These are phyloP conservation scores for Herpailurus yagouaroundi DNA, from an alignment of 2,113 vertebrate species.

Conservation along the genomic window DNA sequence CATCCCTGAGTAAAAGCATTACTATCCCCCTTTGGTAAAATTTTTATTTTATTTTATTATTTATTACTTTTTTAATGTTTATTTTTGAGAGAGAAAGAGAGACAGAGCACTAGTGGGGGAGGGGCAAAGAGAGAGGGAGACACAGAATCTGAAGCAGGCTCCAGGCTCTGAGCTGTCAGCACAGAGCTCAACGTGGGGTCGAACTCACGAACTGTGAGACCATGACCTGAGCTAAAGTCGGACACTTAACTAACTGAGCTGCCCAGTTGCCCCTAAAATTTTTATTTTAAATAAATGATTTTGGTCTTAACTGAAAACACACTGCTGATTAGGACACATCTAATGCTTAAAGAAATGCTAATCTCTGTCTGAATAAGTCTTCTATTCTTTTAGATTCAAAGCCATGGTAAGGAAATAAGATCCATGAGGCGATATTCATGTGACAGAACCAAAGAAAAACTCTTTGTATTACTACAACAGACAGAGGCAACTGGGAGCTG, in stretches of 20 bases:
- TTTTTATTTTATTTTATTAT: constrained; percentile 2
- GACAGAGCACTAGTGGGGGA: no score
- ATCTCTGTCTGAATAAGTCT: not conserved
- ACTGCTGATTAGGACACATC: not conserved
- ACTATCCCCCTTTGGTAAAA: not conserved
- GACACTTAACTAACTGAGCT: no score
- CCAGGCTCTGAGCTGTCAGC: no score
- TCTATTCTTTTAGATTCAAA: constrained; percentile 50
- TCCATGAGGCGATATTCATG: not conserved
- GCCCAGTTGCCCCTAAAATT: not conserved
- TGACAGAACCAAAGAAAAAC: constrained; percentile 46
- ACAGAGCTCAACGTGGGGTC: no score
- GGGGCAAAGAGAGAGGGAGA: no score
- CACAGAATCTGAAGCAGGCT: no score
- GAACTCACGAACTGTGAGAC: no score
- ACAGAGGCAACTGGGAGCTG: not conserved
- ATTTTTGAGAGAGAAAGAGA: no score
- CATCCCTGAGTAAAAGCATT: not conserved
- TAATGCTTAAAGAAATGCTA: not conserved
- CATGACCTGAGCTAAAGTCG: no score
- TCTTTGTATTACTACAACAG: constrained; percentile 25
- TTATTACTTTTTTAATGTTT: no score
- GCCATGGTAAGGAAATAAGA: constrained; percentile 15
- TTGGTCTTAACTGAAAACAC: constrained; percentile 3
- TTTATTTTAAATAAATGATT: constrained; percentile 43